Conservation (phyloP, 2,888 invertebrate genomes). For the Heliconius cydno region DNA sequence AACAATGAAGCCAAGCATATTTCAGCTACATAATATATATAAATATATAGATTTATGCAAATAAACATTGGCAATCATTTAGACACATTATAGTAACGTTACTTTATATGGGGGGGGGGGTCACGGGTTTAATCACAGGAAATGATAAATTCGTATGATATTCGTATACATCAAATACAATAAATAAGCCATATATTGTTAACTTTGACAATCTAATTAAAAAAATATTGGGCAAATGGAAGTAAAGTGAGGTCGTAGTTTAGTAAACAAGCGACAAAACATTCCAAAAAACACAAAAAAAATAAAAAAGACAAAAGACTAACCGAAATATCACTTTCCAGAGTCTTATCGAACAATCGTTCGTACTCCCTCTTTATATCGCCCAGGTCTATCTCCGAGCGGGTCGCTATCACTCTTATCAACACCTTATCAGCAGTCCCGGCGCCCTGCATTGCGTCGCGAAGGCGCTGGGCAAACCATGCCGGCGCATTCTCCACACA, state of each 20-base stretch:
- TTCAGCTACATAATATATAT: not conserved
- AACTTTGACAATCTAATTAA: too few species aligned
- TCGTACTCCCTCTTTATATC: constrained; percentile 88
- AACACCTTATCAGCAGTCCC: constrained; percentile 88
- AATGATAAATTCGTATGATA: not conserved
- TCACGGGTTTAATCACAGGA: not conserved
- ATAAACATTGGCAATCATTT: not conserved
- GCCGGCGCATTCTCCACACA: constrained; percentile 87
- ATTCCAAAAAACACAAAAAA: not conserved
- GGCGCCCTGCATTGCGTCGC: constrained; percentile 86
- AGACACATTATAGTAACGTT: not conserved
- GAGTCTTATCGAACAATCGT: constrained; percentile 86
- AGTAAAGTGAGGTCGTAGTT: not conserved
- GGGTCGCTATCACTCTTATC: constrained; percentile 86
- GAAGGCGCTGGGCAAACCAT: constrained; percentile 88
- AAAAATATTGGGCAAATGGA: not conserved
- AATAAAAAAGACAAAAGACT: constrained; percentile 34
- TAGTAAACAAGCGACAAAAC: not conserved
- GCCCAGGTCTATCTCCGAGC: constrained; percentile 88
- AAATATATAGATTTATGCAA: not conserved
- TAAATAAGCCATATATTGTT: too few species aligned
- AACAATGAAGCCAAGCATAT: not conserved
- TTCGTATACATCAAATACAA: too few species aligned
- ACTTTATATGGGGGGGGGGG: not conserved
- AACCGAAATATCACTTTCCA: constrained; percentile 86